Evolutionary conservation across 2,888 invertebrate genomes (phyloP).

Genomic region (Notodonta ziczac): DNA sequence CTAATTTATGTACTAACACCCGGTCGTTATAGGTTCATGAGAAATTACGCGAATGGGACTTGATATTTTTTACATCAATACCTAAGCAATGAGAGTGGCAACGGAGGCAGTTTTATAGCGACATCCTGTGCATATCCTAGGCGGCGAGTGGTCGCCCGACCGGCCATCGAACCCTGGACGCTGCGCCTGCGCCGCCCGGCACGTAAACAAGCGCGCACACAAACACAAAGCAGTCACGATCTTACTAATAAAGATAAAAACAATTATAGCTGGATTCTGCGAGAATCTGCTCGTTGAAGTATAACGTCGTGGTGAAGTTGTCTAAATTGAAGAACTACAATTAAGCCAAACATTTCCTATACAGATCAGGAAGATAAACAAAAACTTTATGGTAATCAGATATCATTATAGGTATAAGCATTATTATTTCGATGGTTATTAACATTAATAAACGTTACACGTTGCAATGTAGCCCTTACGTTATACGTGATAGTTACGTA

Average conservation of each 20-base stretch:
- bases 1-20: too few relatives aligned
- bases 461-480: too few relatives aligned
- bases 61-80: constrained; percentile 33
- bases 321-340: background rate
- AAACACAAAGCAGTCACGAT: constrained; percentile 27
- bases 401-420: too few relatives aligned
- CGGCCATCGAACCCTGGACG: constrained; percentile 76
- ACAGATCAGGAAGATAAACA: background rate
- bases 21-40: background rate
- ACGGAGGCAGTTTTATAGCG: constrained; percentile 53
- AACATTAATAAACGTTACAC: too few relatives aligned
- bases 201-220: constrained; percentile 36
- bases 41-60: constrained; percentile 17
- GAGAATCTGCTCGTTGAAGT: constrained; percentile 5
- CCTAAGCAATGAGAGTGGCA: constrained; percentile 27
- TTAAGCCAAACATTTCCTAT: background rate
- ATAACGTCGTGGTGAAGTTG: background rate
- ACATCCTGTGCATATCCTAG: constrained; percentile 76
- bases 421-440: too few relatives aligned
- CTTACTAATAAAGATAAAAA: constrained; percentile 33
- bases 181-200: constrained; percentile 35
- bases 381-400: too few relatives aligned
- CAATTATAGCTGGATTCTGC: constrained; percentile 10
- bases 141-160: constrained; percentile 51
- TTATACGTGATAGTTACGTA: too few relatives aligned